These are phyloP conservation scores for Gryllus bimaculatus DNA, from an alignment of 1,140 invertebrate genomes.

Conservation along the genomic window DNA sequence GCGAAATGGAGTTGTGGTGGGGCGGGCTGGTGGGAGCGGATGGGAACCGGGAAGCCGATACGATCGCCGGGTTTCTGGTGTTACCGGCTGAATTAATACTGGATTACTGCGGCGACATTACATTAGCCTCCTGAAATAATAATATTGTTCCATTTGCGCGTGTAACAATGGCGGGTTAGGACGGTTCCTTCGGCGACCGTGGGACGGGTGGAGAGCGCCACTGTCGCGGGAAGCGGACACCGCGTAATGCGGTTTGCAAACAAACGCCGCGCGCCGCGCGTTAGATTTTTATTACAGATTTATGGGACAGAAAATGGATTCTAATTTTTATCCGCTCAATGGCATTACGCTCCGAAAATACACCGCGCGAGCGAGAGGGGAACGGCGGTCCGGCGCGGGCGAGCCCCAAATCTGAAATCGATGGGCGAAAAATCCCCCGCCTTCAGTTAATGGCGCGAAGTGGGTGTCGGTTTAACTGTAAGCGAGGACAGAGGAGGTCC, in stretches of 20 bases:
- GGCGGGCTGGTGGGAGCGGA: no score
- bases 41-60: no score
- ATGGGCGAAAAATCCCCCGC: not conserved
- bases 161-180: not conserved
- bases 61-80: no score
- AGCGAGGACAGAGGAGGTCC: not conserved
- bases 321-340: not conserved
- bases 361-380: not conserved
- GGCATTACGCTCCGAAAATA: not conserved
- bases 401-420: not conserved
- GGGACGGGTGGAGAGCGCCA: not conserved
- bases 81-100: not conserved
- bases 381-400: not conserved
- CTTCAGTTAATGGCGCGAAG: not conserved
- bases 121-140: not conserved
- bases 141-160: not conserved
- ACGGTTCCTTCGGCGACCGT: not conserved
- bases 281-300: constrained; percentile 2
- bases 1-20: no score
- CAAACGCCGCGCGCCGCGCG: not conserved
- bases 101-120: not conserved
- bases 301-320: constrained; percentile 4
- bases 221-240: not conserved
- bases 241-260: not conserved
- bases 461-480: not conserved